phyloP scores from a whole-genome alignment of 2,113 vertebrate genomes.

The Eulacestoma nigropectus region DNA sequence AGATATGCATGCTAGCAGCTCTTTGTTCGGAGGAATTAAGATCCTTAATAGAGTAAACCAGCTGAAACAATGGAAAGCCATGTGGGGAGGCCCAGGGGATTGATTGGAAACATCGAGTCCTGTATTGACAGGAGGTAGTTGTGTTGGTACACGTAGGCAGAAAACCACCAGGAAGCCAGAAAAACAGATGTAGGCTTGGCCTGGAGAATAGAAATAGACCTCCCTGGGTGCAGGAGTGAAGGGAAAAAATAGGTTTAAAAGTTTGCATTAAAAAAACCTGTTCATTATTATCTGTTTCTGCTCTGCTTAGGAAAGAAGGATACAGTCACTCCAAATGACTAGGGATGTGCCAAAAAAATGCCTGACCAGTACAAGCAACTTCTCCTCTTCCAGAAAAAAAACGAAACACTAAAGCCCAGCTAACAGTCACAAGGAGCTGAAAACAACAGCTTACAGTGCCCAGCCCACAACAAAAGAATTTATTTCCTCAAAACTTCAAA shows the following conservation, averaged over 20 bases:
- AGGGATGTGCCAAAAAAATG: not conserved
- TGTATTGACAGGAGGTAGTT: conserved; percentile 3
- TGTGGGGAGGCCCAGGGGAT: conserved; percentile 29
- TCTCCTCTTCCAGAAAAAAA: not conserved
- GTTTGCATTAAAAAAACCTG: not conserved
- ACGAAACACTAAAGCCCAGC: not conserved
- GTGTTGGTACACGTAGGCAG: not conserved
- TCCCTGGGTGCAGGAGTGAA: not conserved
- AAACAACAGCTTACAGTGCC: not conserved
- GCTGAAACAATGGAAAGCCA: conserved; percentile 17
- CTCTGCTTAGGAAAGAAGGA: not conserved
- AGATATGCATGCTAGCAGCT: not conserved
- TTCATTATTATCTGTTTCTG: not conserved
- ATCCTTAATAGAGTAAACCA: conserved; percentile 32
- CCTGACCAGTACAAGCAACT: not conserved
- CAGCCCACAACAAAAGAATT: not conserved
- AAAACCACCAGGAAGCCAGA: conserved; percentile 22
- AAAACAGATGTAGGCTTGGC: not conserved
- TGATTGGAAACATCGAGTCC: conserved; percentile 13
- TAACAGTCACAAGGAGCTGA: not conserved
- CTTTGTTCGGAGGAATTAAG: conserved; percentile 12
- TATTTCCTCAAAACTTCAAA: not conserved
- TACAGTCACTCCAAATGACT: not conserved
- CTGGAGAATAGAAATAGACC: not conserved
- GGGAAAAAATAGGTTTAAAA: not conserved